Evolutionary conservation across 2,113 vertebrate species (phyloP).

Genomic region (Andinoacara biseriatus): DNA sequence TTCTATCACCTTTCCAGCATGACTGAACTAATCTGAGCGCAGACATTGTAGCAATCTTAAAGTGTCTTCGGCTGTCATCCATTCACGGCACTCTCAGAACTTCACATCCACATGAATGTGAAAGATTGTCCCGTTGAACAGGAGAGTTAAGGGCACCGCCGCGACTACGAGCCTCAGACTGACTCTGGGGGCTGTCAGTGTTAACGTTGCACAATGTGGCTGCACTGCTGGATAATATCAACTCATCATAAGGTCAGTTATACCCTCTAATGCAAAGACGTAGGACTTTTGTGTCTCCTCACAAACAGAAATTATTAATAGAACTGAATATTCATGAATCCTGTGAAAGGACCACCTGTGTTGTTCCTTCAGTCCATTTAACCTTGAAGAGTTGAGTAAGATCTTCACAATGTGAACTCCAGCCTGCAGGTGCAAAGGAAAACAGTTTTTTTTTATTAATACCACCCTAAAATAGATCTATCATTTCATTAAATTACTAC

Average conservation of each 20-base stretch:
- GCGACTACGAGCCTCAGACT: too few species aligned
- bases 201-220: too few species aligned
- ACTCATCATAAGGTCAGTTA: background rate
- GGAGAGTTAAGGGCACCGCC: background rate
- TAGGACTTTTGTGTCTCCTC: background rate
- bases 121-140: background rate
- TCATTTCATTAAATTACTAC: background rate
- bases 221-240: background rate
- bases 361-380: background rate
- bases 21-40: background rate
- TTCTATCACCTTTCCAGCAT: background rate
- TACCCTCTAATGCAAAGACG: background rate
- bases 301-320: background rate
- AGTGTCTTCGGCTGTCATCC: too few species aligned
- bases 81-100: too few species aligned
- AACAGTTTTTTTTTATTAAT: background rate
- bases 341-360: background rate
- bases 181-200: background rate
- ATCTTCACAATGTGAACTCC: background rate
- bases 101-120: background rate
- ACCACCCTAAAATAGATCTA: background rate
- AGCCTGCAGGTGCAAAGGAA: background rate
- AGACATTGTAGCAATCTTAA: background rate
- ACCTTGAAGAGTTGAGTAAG: background rate
- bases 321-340: slow-evolving; percentile 34